Evolutionary conservation across 2,113 vertebrate genomes (phyloP), one percentile per base, ranked within the genome.

Genomic region (Syrmaticus mikado): DNA sequence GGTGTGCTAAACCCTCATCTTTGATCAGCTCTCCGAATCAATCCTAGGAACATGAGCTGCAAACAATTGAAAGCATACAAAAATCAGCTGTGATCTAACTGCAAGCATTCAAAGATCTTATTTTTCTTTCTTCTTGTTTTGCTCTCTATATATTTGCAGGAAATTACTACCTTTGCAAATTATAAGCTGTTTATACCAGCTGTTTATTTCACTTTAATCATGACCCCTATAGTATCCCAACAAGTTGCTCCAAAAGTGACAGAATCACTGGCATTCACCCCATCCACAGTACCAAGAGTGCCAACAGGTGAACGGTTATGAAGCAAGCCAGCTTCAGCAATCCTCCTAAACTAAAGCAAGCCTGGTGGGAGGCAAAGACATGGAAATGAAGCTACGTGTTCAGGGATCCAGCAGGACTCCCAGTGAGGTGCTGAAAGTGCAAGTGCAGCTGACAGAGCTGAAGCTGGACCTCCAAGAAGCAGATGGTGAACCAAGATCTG

Each of bases 1-100:
- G 40, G 41, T 83, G 70, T 83, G 68, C 41, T 62, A 71, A 66
- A 55, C 28, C 21, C 25, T 46, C 36, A 12, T 32, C 70, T 52
- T 86, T 78, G 22, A 86, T 46, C 82, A 93, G 61, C 27, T 41
- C 87, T 92, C 75, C 89, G 76, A 57, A 81, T 53, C 66, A 85
- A 61, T 24, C 36, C 43, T 8, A 40, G 41, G 52, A 4, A 12
- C 15, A 38, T 7, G 16, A 76, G 71, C 20, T 82, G 43, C 65
- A 77, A 92, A 85, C 20, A 38, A 66, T 11, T 28, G 20, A 60
- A 89, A 77, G 67, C 19, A 85, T 30, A 41, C 16, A 64, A 80
- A 84, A 87, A 18, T 27, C 50, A 75, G 22, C 24, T 74, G 30
- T 38, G 30, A 50, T 55, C 45, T 53, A 50, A 87, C 36, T 71